Percentiles rank a stretch among this genome's conserved stretches.
Evolutionary conservation across 2,797 vertebrate genomes (phyloP).

Genomic region (Podarcis siculus): DNA sequence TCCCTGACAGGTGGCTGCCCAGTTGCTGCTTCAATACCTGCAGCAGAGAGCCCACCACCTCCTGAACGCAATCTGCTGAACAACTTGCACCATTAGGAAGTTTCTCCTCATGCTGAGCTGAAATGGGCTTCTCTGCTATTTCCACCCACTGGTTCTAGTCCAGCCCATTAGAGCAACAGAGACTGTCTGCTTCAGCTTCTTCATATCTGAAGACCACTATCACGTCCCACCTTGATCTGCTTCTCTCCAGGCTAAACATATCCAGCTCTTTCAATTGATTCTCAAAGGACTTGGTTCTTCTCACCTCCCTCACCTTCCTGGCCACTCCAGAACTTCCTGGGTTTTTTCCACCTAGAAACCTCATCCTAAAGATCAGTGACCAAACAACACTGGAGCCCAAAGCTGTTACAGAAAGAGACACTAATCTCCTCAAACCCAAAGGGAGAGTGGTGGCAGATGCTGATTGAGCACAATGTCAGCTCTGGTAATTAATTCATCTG

Average conservation of each 20-base stretch:
- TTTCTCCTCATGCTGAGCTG: neutral
- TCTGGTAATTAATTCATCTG: slow-evolving; percentile 66
- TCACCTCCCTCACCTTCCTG: no score
- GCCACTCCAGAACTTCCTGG: no score
- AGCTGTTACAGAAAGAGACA: slow-evolving; percentile 10
- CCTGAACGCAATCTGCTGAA: no score
- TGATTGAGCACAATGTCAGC: slow-evolving; percentile 51
- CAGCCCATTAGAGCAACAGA: neutral
- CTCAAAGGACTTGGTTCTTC: no score
- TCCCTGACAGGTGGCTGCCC: no score
- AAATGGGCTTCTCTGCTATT: neutral
- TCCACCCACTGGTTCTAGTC: neutral
- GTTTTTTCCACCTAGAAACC: neutral
- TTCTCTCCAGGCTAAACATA: neutral
- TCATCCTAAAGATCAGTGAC: neutral
- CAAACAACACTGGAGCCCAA: neutral
- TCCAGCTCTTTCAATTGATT: no score
- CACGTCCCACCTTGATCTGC: neutral
- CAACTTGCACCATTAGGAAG: neutral
- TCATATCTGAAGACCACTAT: no score
- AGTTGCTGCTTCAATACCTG: neutral
- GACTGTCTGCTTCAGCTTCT: neutral
- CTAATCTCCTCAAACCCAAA: slow-evolving; percentile 15
- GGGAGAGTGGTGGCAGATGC: neutral
- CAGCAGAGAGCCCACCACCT: neutral